phyloP scores from a whole-genome alignment of 2,797 vertebrate genomes.

The Ctenosaura bakeri region DNA sequence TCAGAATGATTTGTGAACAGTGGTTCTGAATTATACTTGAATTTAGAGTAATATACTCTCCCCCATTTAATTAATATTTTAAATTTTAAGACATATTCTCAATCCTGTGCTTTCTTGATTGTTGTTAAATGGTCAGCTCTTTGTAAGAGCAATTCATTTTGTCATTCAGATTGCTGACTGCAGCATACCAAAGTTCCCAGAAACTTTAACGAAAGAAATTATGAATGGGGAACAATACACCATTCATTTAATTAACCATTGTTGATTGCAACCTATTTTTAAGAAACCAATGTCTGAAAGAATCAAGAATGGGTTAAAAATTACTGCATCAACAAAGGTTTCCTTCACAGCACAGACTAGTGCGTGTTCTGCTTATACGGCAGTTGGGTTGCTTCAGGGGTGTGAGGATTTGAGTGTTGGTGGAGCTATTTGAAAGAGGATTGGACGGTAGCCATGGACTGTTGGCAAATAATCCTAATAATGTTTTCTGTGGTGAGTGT shows the following conservation, averaged over 20 bases:
- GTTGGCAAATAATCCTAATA: constrained; percentile 60
- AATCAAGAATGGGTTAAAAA: constrained; percentile 24
- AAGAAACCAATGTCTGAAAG: constrained; percentile 6
- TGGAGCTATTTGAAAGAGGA: constrained; percentile 40
- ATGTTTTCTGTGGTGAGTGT: constrained; percentile 51
- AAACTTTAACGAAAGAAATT: background rate
- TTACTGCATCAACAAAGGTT: background rate
- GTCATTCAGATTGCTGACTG: accelerated
- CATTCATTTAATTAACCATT: accelerated
- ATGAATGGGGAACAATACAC: accelerated
- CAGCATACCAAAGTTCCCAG: accelerated
- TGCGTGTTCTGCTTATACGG: accelerated
- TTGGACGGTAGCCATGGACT: constrained; percentile 57
- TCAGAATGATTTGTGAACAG: constrained; percentile 18
- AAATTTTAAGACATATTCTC: background rate
- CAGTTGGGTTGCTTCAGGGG: constrained; percentile 24
- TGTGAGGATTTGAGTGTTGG: background rate
- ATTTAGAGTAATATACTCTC: background rate
- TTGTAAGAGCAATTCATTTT: background rate
- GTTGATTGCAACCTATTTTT: background rate
- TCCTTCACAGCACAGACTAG: background rate
- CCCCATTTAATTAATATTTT: background rate
- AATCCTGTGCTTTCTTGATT: background rate
- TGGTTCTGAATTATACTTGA: background rate
- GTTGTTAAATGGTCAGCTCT: background rate